These are phyloP conservation scores for Sminthurides aquaticus DNA, from an alignment of 2,888 invertebrate species.

Conservation along the genomic window DNA sequence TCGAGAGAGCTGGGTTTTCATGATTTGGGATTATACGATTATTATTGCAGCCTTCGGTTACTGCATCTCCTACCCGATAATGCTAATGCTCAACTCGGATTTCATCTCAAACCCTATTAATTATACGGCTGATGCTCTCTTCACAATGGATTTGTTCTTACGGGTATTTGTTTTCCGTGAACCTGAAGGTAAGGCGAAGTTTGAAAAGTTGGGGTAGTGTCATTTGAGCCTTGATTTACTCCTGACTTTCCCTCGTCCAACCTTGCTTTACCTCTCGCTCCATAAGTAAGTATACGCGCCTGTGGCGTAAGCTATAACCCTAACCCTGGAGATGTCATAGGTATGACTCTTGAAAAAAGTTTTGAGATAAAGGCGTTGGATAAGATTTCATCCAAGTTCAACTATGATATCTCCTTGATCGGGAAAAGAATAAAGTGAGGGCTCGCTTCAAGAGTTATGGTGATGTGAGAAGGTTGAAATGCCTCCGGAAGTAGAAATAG, in stretches of 20 bases:
- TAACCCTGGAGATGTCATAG: neutral
- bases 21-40: conserved; percentile 9
- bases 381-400: too few species aligned
- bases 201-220: neutral
- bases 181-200: conserved; percentile 11
- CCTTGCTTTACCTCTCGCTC: neutral
- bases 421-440: too few species aligned
- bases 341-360: neutral
- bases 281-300: too few species aligned
- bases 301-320: neutral
- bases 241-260: neutral
- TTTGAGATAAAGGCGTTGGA: too few species aligned
- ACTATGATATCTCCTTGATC: too few species aligned
- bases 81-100: conserved; percentile 2
- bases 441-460: too few species aligned
- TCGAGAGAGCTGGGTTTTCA: conserved; percentile 1
- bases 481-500: too few species aligned
- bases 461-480: too few species aligned
- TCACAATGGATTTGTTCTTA: conserved; percentile 17
- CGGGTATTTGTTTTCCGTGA: conserved; percentile 23
- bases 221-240: neutral
- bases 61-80: conserved; percentile 5
- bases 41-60: neutral
- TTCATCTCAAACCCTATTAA: neutral
- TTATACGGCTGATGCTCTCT: conserved; percentile 15